Evolutionary conservation across 2,113 vertebrate species (phyloP).

Genomic region (Pollimyrus isidori): DNA sequence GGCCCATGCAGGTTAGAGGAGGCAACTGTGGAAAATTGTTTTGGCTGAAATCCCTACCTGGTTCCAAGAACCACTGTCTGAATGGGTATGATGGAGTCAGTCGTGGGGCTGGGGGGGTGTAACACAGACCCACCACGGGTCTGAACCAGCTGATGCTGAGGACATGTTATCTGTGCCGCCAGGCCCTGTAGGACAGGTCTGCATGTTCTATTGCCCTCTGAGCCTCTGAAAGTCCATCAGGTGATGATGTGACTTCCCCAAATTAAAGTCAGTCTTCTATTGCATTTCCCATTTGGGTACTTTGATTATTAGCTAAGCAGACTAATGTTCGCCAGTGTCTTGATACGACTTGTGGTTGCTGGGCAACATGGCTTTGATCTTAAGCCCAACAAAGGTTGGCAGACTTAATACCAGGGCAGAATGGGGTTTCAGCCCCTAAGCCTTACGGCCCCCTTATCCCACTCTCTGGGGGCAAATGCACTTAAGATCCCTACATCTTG

Average conservation of each 20-base stretch:
- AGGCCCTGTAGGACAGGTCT: neutral
- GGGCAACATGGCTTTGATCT: neutral
- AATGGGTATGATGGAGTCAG: neutral
- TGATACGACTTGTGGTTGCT: neutral
- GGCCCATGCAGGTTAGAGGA: constrained; percentile 25
- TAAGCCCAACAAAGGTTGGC: neutral
- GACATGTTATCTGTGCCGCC: neutral
- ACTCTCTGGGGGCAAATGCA: neutral
- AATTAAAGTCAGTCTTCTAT: neutral
- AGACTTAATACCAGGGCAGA: neutral
- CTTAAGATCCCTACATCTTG: neutral
- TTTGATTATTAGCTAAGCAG: neutral
- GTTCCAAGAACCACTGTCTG: neutral
- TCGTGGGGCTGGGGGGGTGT: neutral
- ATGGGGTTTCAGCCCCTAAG: neutral
- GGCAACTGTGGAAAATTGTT: constrained; percentile 29
- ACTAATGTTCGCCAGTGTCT: neutral
- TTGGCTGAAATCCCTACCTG: constrained; percentile 25
- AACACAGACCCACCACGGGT: neutral
- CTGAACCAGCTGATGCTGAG: neutral
- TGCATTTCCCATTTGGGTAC: neutral
- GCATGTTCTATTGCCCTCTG: neutral
- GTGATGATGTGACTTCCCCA: neutral
- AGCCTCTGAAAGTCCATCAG: neutral
- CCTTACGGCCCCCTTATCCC: neutral